Evolutionary conservation across 2,113 vertebrate genomes (phyloP).

Genomic region (Aldabrachelys gigantea): DNA sequence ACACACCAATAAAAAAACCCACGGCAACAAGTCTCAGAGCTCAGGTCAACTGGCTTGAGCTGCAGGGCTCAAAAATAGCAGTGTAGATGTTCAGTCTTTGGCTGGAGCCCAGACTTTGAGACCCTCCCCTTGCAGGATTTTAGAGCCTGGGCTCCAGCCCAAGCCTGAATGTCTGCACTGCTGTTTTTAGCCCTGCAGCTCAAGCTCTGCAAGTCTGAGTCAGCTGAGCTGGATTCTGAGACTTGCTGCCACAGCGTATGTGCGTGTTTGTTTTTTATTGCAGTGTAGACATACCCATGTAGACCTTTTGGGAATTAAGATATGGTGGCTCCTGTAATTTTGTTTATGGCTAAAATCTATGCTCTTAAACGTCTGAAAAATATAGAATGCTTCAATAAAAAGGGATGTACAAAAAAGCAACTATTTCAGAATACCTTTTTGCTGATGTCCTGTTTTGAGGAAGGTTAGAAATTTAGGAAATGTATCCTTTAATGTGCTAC

Average conservation of each 20-base stretch:
- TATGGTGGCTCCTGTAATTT: background rate
- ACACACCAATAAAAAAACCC: background rate
- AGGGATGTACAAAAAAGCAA: background rate
- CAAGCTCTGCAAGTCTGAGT: background rate
- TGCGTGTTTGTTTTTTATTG: background rate
- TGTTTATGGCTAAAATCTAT: background rate
- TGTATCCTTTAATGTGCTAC: background rate
- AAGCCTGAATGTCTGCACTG: no score
- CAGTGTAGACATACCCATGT: background rate
- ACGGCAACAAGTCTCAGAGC: background rate
- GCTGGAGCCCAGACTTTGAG: background rate
- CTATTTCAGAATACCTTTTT: background rate
- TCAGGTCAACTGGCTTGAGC: background rate
- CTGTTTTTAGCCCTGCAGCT: background rate
- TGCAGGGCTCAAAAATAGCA: background rate
- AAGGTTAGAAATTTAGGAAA: background rate
- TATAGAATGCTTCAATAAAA: background rate
- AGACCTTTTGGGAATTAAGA: background rate
- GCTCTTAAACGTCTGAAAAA: background rate
- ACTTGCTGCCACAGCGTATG: background rate
- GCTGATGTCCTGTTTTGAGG: background rate
- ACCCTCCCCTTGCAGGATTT: no score
- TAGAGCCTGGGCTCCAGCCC: no score
- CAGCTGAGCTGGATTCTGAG: background rate
- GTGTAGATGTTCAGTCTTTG: background rate